Percentiles rank a stretch among this genome's conserved stretches.
phyloP scores from a whole-genome alignment of 2,113 vertebrate species.

The Ceuthmochares aereus region DNA sequence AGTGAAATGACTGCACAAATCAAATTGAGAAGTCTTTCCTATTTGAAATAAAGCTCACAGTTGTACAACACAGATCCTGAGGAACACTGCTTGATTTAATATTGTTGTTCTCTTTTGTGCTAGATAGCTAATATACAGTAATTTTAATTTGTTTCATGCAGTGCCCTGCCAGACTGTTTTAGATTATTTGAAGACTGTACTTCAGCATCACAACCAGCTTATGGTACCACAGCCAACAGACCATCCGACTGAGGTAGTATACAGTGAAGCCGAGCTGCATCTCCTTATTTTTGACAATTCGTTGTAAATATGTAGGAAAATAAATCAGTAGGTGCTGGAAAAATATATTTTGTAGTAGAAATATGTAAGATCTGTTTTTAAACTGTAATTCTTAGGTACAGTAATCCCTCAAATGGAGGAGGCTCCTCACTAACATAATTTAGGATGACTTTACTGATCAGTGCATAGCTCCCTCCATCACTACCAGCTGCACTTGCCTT shows the following conservation, averaged over 20 bases:
- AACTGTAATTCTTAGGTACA: neutral
- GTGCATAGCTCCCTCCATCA: neutral
- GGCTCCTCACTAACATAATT: neutral
- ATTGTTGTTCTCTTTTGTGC: neutral
- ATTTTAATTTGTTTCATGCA: slow-evolving; percentile 71
- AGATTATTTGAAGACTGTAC: slow-evolving; percentile 94
- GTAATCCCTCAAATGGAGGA: neutral
- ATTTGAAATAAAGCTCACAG: slow-evolving; percentile 15
- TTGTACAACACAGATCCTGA: slow-evolving; percentile 9
- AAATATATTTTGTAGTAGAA: neutral
- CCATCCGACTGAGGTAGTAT: slow-evolving; percentile 90
- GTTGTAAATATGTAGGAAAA: neutral
- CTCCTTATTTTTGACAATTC: neutral
- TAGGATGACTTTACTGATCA: neutral
- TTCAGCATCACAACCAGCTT: slow-evolving; percentile 95
- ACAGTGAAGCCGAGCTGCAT: neutral
- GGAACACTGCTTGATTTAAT: slow-evolving; percentile 25
- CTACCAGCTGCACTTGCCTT: neutral
- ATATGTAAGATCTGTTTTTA: neutral
- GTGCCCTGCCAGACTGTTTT: slow-evolving; percentile 96
- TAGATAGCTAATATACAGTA: neutral
- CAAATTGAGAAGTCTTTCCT: slow-evolving; percentile 50
- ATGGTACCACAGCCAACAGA: slow-evolving; percentile 86
- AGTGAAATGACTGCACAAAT: slow-evolving; percentile 50
- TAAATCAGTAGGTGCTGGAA: neutral